phyloP scores from a whole-genome alignment of 2,113 vertebrate genomes.

The Poeciliopsis occidentalis region DNA sequence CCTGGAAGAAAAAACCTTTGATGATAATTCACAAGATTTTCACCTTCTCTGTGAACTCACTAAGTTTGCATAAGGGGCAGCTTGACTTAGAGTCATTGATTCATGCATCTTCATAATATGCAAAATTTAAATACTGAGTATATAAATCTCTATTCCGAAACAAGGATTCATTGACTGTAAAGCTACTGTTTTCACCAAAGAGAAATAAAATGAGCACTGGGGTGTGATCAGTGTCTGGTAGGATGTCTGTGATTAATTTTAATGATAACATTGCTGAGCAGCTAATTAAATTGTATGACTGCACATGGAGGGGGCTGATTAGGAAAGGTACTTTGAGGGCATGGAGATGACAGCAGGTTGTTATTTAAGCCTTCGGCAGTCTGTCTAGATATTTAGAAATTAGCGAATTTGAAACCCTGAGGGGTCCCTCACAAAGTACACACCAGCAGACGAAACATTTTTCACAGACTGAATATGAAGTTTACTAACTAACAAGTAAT shows the following conservation, averaged over 20 bases:
- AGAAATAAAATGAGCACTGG: slow-evolving; percentile 17
- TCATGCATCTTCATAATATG: neutral
- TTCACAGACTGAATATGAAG: slow-evolving; percentile 3
- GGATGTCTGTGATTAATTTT: slow-evolving; percentile 57
- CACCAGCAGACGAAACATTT: neutral
- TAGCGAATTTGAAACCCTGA: slow-evolving; percentile 27
- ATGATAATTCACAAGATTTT: slow-evolving; percentile 16
- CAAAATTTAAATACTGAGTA: slow-evolving; percentile 5
- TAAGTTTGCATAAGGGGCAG: neutral
- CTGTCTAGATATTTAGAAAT: slow-evolving; percentile 35
- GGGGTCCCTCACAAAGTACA: slow-evolving; percentile 14
- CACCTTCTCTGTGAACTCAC: neutral
- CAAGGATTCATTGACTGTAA: neutral
- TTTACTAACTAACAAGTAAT: neutral
- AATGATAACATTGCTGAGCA: slow-evolving; percentile 61
- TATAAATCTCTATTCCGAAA: slow-evolving; percentile 1
- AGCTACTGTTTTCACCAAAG: slow-evolving; percentile 7
- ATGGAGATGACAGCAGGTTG: slow-evolving; percentile 48
- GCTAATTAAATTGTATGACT: slow-evolving; percentile 66
- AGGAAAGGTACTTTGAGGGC: slow-evolving; percentile 49
- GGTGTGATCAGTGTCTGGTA: slow-evolving; percentile 35
- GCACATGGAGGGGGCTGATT: slow-evolving; percentile 49
- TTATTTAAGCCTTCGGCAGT: slow-evolving; percentile 48
- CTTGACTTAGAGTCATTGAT: neutral
- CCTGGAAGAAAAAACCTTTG: slow-evolving; percentile 14